Conservation (phyloP, 2,797 vertebrate species). For the Ctenochaetus hawaiiensis region DNA sequence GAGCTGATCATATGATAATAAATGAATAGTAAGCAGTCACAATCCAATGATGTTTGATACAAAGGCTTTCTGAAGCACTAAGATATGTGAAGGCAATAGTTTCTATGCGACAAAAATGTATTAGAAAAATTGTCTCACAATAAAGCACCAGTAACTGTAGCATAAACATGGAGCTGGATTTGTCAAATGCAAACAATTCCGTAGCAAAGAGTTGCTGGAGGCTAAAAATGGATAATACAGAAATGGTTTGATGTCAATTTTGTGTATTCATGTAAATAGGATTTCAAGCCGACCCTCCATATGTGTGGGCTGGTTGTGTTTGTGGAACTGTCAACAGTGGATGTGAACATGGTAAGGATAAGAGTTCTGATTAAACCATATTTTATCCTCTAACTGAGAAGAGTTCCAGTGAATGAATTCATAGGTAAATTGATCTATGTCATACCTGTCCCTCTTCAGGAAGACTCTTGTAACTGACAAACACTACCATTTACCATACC, state of each 20-base stretch:
- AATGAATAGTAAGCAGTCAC: constrained; percentile 5
- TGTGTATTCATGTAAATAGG: constrained; percentile 34
- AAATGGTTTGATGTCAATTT: constrained; percentile 34
- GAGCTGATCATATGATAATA: neutral
- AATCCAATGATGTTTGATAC: constrained; percentile 5
- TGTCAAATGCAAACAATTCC: constrained; percentile 10
- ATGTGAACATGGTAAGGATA: neutral
- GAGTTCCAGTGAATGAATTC: constrained; percentile 9
- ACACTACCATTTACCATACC: neutral
- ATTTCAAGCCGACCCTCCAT: constrained; percentile 36
- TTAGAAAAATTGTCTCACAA: neutral
- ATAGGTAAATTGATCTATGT: neutral
- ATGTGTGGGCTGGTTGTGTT: constrained; percentile 13
- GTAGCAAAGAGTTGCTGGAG: constrained; percentile 10
- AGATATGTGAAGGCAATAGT: constrained; percentile 25
- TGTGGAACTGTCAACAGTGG: neutral
- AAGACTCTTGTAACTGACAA: neutral
- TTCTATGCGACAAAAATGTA: constrained; percentile 27
- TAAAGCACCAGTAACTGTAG: constrained; percentile 22
- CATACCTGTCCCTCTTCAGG: neutral
- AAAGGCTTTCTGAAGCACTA: constrained; percentile 23
- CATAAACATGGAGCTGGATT: constrained; percentile 18
- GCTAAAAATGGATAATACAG: constrained; percentile 34
- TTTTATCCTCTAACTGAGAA: constrained; percentile 16
- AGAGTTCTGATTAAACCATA: constrained; percentile 16